These are phyloP conservation scores for Eriosoma lanigerum DNA, from an alignment of 1,140 invertebrate genomes.

Conservation along the genomic window DNA sequence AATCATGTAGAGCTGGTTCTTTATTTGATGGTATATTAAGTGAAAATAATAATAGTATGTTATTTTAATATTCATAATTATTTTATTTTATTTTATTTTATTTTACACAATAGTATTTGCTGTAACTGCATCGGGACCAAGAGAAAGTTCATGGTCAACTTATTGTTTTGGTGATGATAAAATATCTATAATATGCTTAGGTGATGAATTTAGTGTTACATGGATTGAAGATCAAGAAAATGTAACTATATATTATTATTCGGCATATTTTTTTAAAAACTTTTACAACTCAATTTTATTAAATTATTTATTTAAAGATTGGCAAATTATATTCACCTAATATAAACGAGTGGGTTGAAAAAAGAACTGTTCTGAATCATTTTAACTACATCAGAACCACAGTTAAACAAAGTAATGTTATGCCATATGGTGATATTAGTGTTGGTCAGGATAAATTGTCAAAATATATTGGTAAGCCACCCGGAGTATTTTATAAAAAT, in stretches of 20 bases:
- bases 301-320: not conserved
- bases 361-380: conserved; percentile 2
- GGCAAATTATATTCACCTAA: not conserved
- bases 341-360: not conserved
- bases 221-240: conserved; percentile 38
- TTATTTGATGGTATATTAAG: conserved; percentile 66
- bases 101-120: conserved; percentile 6
- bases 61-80: not conserved
- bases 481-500: not conserved
- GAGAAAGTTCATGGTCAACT: conserved; percentile 22
- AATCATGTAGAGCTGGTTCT: conserved; percentile 70
- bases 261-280: too few relatives aligned
- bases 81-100: not conserved
- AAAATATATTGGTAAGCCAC: not conserved
- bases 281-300: not conserved
- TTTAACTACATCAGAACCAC: not conserved
- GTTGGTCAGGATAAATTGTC: not conserved
- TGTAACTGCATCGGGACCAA: not conserved
- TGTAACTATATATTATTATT: not conserved
- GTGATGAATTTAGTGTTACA: conserved; percentile 28
- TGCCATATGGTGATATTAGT: conserved; percentile 12
- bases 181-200: not conserved
- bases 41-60: conserved; percentile 62
- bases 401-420: conserved; percentile 22
- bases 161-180: not conserved